phyloP scores from a whole-genome alignment of 2,888 invertebrate species.

The Polyommatus iphigenia region DNA sequence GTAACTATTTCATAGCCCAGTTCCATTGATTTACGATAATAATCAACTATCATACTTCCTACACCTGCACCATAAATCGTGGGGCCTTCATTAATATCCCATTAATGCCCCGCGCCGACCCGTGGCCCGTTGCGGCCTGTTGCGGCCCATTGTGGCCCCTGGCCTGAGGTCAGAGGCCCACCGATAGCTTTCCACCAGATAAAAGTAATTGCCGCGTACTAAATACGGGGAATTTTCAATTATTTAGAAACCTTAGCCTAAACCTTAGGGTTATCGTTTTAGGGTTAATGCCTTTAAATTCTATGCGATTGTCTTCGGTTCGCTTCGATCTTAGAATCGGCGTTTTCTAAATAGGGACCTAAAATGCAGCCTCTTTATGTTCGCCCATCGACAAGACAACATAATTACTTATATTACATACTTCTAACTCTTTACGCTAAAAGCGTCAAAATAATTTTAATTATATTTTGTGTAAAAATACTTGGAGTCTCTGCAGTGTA shows the following conservation, averaged over 20 bases:
- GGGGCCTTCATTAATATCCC: slow-evolving; percentile 49
- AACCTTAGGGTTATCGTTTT: slow-evolving; percentile 12
- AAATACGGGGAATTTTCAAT: slow-evolving; percentile 27
- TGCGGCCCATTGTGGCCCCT: slow-evolving; percentile 40
- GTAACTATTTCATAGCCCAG: slow-evolving; percentile 6
- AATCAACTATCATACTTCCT: slow-evolving; percentile 24
- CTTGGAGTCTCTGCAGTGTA: too few species aligned
- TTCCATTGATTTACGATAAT: slow-evolving; percentile 14
- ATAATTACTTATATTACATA: too few species aligned
- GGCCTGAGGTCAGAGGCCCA: slow-evolving; percentile 38
- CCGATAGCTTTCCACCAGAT: slow-evolving; percentile 37
- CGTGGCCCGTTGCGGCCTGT: slow-evolving; percentile 45
- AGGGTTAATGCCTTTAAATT: slow-evolving; percentile 17
- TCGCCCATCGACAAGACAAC: too few species aligned
- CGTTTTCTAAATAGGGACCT: too few species aligned
- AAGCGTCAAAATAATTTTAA: too few species aligned
- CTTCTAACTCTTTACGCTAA: too few species aligned
- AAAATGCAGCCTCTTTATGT: too few species aligned
- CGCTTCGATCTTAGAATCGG: background rate
- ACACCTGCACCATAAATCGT: slow-evolving; percentile 24
- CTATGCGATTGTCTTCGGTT: slow-evolving; percentile 19
- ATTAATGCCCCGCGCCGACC: slow-evolving; percentile 51
- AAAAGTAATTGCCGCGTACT: slow-evolving; percentile 25
- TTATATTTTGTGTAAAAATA: too few species aligned
- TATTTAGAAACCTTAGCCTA: slow-evolving; percentile 15